Conservation (phyloP, 1,140 invertebrate species). For the Saxidomus purpurata region DNA sequence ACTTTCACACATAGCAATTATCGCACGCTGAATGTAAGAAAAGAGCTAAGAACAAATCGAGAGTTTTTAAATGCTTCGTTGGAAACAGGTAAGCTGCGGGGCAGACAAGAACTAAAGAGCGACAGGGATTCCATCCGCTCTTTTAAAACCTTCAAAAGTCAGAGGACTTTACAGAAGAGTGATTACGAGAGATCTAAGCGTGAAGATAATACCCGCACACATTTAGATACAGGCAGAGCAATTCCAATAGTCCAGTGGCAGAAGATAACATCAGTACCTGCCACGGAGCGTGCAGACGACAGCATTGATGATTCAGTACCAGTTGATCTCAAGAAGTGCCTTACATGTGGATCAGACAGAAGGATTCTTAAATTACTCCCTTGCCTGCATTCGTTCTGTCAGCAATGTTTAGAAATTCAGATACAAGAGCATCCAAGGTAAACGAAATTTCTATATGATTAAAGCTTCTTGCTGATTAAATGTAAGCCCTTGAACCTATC, state of each 20-base stretch:
- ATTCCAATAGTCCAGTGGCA: slow-evolving; percentile 44
- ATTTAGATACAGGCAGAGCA: slow-evolving; percentile 16
- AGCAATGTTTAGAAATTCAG: slow-evolving; percentile 21
- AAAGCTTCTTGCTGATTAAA: neutral
- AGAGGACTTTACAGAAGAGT: neutral
- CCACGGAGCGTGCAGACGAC: neutral
- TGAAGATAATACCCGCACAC: neutral
- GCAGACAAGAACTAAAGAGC: neutral
- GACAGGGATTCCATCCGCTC: neutral
- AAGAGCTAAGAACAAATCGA: neutral
- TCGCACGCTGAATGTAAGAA: neutral
- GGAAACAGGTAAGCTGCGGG: neutral
- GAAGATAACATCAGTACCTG: slow-evolving; percentile 51
- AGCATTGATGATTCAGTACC: neutral
- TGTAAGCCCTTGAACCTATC: too few relatives aligned
- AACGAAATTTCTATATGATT: neutral
- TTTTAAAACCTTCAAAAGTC: neutral
- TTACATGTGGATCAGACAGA: neutral
- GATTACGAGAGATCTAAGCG: neutral
- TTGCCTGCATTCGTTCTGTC: slow-evolving; percentile 53
- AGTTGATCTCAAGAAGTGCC: slow-evolving; percentile 20
- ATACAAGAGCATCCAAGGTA: slow-evolving; percentile 47
- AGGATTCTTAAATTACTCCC: slow-evolving; percentile 52
- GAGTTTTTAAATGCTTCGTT: neutral
- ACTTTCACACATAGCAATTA: neutral